Base-by-base conservation (phyloP, 2,113 vertebrate species). In the Pomatorhinus ruficollis region DNA sequence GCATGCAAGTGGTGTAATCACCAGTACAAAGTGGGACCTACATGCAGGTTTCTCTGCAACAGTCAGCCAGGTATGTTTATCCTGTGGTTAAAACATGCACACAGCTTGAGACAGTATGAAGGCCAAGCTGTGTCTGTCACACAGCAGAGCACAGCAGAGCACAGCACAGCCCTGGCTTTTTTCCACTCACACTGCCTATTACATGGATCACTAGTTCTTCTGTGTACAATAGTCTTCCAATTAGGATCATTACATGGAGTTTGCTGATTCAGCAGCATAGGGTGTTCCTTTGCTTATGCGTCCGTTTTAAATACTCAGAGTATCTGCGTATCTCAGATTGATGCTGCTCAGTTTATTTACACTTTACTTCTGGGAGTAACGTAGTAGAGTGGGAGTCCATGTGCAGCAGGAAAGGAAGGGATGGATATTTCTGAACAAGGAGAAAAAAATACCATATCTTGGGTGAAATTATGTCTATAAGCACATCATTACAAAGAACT, bases 11-110 rank as follows among this genome's bases (percentile, higher is more conserved):
- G 10, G 6, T 39, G 6, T 21, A 39, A 45, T 39, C 23, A 39
- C 8, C 4, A 3, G 2, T 11, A n/a, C 7, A 9, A 42, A n/a
- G 10, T 2, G 1, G 12, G 23, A 65, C 10, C 16, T 70, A 14
- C 3, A 45, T 56, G 8, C 16, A 15, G 4, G 9, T 39, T 77
- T 21, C 53, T 50, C 40, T 66, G 24, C 21, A 66, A 4, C 10
- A 31, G 12, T 19, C 17, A 61, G 21, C 24, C 13, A 54, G 10
- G 3, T 35, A 8, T 31, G 24, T 66, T 50, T 33, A 12, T 45
- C 23, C 70, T 25, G 21, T 16, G 21, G 15, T 53, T 37, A 40
- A 31, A 0, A 31, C 8, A 22, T 8, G 18, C 11, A 12, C 2
- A 15, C 28, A 28, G 64, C 35, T 50, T 0, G 0, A 65, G 45